Conservation (phyloP, 2,888 invertebrate species). For the Cheilosia scutellata region DNA sequence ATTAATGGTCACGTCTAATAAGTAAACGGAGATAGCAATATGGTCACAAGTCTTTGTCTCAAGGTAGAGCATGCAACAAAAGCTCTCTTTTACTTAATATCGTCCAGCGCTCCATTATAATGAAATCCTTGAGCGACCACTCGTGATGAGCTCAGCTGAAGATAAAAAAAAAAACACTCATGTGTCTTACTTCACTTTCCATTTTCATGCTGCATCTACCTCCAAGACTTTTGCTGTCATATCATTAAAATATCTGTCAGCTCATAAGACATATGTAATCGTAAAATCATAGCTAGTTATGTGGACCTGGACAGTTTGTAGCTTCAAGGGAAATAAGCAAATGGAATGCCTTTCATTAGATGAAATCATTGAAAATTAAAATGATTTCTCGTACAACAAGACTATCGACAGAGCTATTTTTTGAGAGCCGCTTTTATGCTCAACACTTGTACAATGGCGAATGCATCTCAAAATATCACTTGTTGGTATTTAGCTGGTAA, state of each 20-base stretch:
- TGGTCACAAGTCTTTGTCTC: too few species aligned
- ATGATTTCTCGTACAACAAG: slow-evolving; percentile 1
- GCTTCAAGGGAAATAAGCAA: slow-evolving; percentile 28
- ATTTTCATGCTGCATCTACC: slow-evolving; percentile 8
- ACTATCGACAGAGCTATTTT: slow-evolving; percentile 8
- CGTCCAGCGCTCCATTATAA: too few species aligned
- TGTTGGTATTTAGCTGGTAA: slow-evolving; percentile 1
- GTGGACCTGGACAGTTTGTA: slow-evolving; percentile 17
- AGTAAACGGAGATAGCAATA: too few species aligned
- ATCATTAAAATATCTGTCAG: slow-evolving; percentile 4
- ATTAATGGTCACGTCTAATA: too few species aligned
- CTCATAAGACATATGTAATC: slow-evolving; percentile 1
- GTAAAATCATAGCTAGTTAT: slow-evolving; percentile 12
- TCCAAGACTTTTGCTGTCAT: slow-evolving; percentile 23
- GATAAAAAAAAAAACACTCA: background rate
- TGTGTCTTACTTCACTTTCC: slow-evolving; percentile 9
- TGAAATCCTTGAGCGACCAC: too few species aligned
- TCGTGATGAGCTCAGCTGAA: background rate
- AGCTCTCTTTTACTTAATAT: too few species aligned
- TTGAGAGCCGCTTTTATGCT: slow-evolving; percentile 20
- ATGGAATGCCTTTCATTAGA: slow-evolving; percentile 32
- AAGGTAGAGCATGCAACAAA: too few species aligned
- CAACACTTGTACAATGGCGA: slow-evolving; percentile 28
- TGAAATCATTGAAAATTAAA: background rate
- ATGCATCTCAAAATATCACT: slow-evolving; percentile 30